A percentile compares a stretch with the other conserved stretches of the same genome.
Evolutionary conservation across 2,113 vertebrate species (phyloP).

Genomic region (Micronycteris hirsuta): DNA sequence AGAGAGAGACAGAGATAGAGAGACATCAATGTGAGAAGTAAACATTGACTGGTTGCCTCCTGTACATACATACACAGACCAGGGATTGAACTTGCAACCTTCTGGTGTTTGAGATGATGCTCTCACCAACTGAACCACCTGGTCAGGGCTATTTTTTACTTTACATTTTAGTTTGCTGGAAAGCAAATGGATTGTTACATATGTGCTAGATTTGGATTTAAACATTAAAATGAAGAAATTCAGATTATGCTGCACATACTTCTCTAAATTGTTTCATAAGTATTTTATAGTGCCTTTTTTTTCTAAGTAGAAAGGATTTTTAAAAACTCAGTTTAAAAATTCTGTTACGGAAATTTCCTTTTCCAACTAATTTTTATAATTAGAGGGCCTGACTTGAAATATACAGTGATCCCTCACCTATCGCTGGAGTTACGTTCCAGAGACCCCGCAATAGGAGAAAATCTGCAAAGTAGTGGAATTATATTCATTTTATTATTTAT

Average conservation of each 20-base stretch:
- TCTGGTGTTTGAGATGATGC: no score
- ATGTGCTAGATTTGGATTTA: conserved; percentile 37
- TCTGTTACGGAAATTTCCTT: not conserved
- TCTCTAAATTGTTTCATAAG: not conserved
- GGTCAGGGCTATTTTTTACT: not conserved
- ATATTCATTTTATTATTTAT: no score
- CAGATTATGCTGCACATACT: not conserved
- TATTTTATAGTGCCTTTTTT: not conserved
- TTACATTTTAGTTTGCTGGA: conserved; percentile 13
- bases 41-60: no score
- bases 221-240: conserved; percentile 37
- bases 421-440: no score
- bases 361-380: conserved; percentile 7
- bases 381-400: not conserved
- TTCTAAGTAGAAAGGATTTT: conserved; percentile 17
- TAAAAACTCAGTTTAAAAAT: conserved; percentile 8
- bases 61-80: no score
- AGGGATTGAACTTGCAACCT: no score
- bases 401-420: no score
- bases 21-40: no score
- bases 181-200: conserved; percentile 32
- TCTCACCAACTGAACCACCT: no score
- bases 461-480: no score
- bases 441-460: no score
- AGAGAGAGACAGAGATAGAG: no score